A percentile compares a stretch with the other conserved stretches of the same genome.
These are phyloP conservation scores for Lasioglossum pauxillum DNA, from an alignment of 2,888 invertebrate genomes.

Conservation along the genomic window DNA sequence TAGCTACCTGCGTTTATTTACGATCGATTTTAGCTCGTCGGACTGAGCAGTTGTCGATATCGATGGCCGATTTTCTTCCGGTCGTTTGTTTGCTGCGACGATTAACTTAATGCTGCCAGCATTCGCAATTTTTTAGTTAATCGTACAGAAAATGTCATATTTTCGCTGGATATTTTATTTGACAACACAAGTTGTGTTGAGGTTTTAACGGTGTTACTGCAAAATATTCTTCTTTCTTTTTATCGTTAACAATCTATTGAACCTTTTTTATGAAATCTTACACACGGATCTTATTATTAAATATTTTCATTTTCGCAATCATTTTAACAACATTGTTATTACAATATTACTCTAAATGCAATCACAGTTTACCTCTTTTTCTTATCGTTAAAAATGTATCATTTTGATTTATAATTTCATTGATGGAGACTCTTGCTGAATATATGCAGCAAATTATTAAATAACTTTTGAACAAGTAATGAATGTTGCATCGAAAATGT, in stretches of 20 bases:
- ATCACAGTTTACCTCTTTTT: not conserved
- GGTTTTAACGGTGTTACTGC: not conserved
- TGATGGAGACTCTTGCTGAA: not conserved
- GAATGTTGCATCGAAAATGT: not conserved
- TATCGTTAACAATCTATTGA: too few species aligned
- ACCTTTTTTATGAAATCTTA: too few species aligned
- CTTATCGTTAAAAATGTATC: not conserved
- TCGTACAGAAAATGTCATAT: not conserved
- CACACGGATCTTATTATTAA: too few species aligned
- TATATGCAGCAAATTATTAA: not conserved
- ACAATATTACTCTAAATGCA: not conserved
- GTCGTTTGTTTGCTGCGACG: not conserved
- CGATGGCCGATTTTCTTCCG: not conserved
- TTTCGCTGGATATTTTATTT: not conserved
- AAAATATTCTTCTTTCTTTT: not conserved
- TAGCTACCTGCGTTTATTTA: slow-evolving; percentile 23
- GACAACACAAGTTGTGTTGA: not conserved
- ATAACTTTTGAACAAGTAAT: not conserved
- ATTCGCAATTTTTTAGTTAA: not conserved
- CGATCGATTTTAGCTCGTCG: not conserved
- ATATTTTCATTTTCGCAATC: not conserved
- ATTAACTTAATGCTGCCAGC: not conserved
- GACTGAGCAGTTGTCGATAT: not conserved
- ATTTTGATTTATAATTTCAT: not conserved
- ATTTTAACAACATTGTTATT: not conserved